Percentiles rank a stretch among this genome's conserved stretches.
phyloP scores from a whole-genome alignment of 2,888 invertebrate genomes.

The Himalopsyche kuldschensis region DNA sequence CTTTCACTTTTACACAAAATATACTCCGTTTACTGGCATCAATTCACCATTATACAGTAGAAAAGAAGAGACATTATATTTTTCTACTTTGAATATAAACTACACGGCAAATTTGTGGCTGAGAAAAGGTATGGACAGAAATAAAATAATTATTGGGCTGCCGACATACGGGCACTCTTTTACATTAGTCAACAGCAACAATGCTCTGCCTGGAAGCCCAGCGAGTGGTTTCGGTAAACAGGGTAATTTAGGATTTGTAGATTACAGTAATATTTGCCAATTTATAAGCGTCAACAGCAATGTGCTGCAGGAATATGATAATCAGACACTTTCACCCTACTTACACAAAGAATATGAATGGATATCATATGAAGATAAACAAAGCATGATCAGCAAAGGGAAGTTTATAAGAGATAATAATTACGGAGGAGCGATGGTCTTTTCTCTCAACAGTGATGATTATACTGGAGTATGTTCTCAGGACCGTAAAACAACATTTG shows the following conservation, averaged over 20 bases:
- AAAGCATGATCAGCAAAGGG: slow-evolving; percentile 72
- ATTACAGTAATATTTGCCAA: slow-evolving; percentile 70
- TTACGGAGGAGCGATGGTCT: slow-evolving; percentile 82
- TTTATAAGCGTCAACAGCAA: slow-evolving; percentile 60
- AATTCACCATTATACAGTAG: slow-evolving; percentile 79
- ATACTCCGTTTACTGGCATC: slow-evolving; percentile 80
- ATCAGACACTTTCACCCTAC: slow-evolving; percentile 75
- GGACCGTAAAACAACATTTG: slow-evolving; percentile 44
- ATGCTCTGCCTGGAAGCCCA: slow-evolving; percentile 71
- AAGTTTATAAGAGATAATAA: slow-evolving; percentile 64
- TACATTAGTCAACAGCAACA: slow-evolving; percentile 66
- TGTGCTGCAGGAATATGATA: slow-evolving; percentile 64
- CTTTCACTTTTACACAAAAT: slow-evolving; percentile 76
- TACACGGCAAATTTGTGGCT: slow-evolving; percentile 80
- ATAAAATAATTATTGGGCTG: slow-evolving; percentile 81
- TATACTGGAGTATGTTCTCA: slow-evolving; percentile 61
- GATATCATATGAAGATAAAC: slow-evolving; percentile 79
- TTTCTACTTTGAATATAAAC: slow-evolving; percentile 77
- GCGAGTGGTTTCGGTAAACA: slow-evolving; percentile 69
- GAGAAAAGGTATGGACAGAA: slow-evolving; percentile 70
- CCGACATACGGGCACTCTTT: slow-evolving; percentile 87
- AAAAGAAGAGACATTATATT: slow-evolving; percentile 62
- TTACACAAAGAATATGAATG: slow-evolving; percentile 71
- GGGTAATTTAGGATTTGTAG: slow-evolving; percentile 71
- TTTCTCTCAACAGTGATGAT: slow-evolving; percentile 81